Evolutionary conservation across 2,113 vertebrate genomes (phyloP), one percentile per base, ranked within the genome.

Genomic region (Salvator merianae): DNA sequence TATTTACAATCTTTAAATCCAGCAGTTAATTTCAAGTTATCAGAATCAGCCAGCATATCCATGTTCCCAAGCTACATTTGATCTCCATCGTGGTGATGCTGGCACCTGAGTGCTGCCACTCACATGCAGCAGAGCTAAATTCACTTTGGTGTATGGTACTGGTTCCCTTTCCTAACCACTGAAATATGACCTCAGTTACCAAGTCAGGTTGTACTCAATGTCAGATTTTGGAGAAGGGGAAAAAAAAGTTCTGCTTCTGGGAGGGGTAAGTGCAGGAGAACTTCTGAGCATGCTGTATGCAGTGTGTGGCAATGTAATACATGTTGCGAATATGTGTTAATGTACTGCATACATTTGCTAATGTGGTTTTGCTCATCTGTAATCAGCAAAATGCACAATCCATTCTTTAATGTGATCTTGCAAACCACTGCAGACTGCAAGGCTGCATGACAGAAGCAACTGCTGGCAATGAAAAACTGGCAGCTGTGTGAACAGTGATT

Each of bases 1-100:
- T 88, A 90, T 93, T 94, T 95, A 94, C 92, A 94, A 95, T 89
- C 94, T 93, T 92, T 94, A 95, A 95, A 96, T 93, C 90, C 85
- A 90, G 90, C 80, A 93, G 93, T 92, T 95, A 95, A 94, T 96
- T 94, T 94, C 91, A 90, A 94, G 89, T 93, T 94, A 95, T 95
- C 94, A 92, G 92, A 95, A 90, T 79, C 87, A 92, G 87, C 93
- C 90, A 86, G 91, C 85, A 59, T 82, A 20, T 91, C 89, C 92
- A 80, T 79, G 84, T 90, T 89, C 91, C 91, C 74, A 93, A 94
- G 85, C 82, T 88, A 80, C 91, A 89, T 90, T 81, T 79, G 90
- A 93, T 86, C n/a, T n/a, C n/a, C 87, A 89, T 87, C 93, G 81
- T 80, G 85, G 77, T 20, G 22, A 14, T 85, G 82, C 5, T 26